Evolutionary conservation across 2,113 vertebrate species (phyloP).

Genomic region (Poecilia latipinna): DNA sequence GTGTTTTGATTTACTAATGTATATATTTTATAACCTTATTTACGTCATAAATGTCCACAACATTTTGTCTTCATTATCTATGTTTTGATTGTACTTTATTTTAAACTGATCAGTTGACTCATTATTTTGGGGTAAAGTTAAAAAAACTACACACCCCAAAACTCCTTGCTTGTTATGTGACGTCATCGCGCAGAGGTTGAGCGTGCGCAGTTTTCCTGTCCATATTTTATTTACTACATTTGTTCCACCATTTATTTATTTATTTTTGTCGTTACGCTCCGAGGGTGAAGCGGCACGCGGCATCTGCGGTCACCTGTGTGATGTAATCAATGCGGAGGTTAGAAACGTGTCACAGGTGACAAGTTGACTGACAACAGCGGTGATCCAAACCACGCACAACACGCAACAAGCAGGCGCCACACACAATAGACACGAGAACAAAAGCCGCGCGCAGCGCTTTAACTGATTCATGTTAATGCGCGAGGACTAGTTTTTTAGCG

Average conservation of each 20-base stretch:
- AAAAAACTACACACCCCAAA: too few relatives aligned
- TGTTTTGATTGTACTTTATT: too few relatives aligned
- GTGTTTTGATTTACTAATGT: too few relatives aligned
- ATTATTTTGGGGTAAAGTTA: too few relatives aligned
- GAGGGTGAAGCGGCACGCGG: conserved; percentile 3
- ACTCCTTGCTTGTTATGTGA: conserved; percentile 7
- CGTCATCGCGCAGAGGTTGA: conserved; percentile 19
- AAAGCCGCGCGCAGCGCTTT: conserved; percentile 43
- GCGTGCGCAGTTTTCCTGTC: neutral
- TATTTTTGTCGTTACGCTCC: conserved; percentile 10
- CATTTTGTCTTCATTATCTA: too few relatives aligned
- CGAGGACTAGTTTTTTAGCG: conserved; percentile 39
- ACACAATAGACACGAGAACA: conserved; percentile 55
- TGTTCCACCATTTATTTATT: conserved; percentile 67
- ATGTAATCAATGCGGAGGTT: conserved; percentile 51
- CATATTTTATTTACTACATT: conserved; percentile 57
- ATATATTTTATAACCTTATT: too few relatives aligned
- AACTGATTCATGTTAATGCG: neutral
- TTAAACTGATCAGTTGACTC: too few relatives aligned
- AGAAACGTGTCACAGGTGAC: conserved; percentile 8
- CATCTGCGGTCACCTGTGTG: conserved; percentile 64
- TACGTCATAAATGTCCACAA: too few relatives aligned
- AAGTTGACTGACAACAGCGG: conserved; percentile 6
- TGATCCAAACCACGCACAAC: conserved; percentile 25
- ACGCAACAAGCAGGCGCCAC: conserved; percentile 11